Percentiles rank a stretch among this genome's conserved stretches.
phyloP scores from a whole-genome alignment of 2,113 vertebrate genomes.

The Taxidea taxus region DNA sequence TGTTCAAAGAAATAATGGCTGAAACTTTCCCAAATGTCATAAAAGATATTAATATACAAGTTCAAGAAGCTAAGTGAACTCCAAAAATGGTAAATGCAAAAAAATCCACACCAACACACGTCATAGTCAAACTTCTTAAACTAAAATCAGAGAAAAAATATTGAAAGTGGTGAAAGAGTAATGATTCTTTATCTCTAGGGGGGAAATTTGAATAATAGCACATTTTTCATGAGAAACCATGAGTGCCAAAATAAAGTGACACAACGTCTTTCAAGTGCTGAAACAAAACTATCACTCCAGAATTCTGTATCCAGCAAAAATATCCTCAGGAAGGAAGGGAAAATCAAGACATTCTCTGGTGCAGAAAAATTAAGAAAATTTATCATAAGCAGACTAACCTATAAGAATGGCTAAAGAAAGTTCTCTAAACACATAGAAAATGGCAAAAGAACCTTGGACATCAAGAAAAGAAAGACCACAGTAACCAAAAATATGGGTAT shows the following conservation, averaged over 20 bases:
- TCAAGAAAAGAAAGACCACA: neutral
- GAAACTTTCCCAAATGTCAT: neutral
- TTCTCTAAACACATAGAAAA: neutral
- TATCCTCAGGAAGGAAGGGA: neutral
- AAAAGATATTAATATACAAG: neutral
- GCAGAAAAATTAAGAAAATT: neutral
- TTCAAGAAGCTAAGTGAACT: neutral
- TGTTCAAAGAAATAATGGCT: neutral
- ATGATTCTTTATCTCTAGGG: neutral
- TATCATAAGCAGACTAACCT: neutral
- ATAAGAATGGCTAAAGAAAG: neutral
- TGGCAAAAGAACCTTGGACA: neutral
- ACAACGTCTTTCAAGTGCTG: neutral
- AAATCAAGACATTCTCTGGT: neutral
- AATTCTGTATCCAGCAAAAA: neutral
- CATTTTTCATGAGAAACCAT: neutral
- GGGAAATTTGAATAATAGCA: neutral
- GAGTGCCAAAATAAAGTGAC: neutral
- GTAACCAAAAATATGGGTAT: neutral
- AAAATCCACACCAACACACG: neutral
- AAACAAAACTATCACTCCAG: neutral
- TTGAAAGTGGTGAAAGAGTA: neutral
- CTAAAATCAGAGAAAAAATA: neutral
- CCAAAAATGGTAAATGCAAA: neutral
- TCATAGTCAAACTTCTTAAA: neutral